These are phyloP conservation scores for Mungos mungo DNA, from an alignment of 2,113 vertebrate genomes.

Conservation along the genomic window DNA sequence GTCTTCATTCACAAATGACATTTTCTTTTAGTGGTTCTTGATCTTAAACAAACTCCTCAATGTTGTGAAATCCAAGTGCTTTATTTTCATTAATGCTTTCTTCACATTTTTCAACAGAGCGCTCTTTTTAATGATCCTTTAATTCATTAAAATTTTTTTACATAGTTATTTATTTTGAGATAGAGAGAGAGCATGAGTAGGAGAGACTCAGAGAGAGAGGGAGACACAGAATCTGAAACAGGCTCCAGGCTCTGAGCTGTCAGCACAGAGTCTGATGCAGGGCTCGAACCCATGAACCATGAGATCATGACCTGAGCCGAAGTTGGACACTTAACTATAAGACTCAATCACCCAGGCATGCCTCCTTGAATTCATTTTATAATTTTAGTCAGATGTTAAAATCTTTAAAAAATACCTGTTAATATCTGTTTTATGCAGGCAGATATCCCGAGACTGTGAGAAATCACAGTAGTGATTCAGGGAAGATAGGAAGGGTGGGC, in stretches of 20 bases:
- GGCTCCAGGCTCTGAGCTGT: too few species aligned
- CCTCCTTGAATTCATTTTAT: background rate
- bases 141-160: background rate
- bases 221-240: too few species aligned
- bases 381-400: background rate
- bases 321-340: too few species aligned
- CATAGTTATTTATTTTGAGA: too few species aligned
- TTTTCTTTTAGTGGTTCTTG: background rate
- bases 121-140: constrained; percentile 5
- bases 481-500: background rate
- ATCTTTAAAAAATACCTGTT: background rate
- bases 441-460: background rate
- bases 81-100: background rate
- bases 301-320: too few species aligned
- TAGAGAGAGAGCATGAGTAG: too few species aligned
- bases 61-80: background rate
- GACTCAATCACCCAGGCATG: too few species aligned
- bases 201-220: too few species aligned
- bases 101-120: background rate
- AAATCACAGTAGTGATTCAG: background rate
- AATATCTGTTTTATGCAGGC: background rate
- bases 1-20: background rate
- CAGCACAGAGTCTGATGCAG: too few species aligned
- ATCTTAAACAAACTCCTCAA: background rate
- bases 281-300: too few species aligned